phyloP scores from a whole-genome alignment of 2,113 vertebrate genomes.

The Colistium nudipinnis region DNA sequence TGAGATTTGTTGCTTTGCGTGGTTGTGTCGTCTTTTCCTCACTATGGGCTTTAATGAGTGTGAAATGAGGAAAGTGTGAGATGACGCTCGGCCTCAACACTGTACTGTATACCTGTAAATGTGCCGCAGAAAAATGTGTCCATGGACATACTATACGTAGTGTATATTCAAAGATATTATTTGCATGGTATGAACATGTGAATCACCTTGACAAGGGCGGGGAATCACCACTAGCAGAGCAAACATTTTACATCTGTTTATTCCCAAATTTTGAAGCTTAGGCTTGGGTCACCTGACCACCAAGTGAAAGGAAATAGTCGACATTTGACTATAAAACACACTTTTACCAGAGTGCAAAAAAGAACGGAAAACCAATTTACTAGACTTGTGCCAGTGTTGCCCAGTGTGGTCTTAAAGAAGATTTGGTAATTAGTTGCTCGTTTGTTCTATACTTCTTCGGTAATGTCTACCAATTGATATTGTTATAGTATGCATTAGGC shows the following conservation, averaged over 20 bases:
- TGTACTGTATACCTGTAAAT: constrained; percentile 52
- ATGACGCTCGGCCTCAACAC: not conserved
- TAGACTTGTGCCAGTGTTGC: not conserved
- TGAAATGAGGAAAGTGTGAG: constrained; percentile 9
- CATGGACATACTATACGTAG: constrained; percentile 62
- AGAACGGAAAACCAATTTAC: not conserved
- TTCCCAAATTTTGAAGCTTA: not conserved
- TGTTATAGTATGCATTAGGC: constrained; percentile 5
- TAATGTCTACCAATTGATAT: constrained; percentile 17
- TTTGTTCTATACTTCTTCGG: constrained; percentile 2
- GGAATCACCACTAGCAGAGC: not conserved
- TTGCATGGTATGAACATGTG: constrained; percentile 50
- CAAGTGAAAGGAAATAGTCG: no score
- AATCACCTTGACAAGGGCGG: constrained; percentile 25
- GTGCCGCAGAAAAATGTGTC: constrained; percentile 42
- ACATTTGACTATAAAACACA: not conserved
- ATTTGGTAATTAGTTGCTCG: constrained; percentile 1
- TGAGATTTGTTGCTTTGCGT: constrained; percentile 16
- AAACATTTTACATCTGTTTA: not conserved
- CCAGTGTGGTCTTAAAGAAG: not conserved
- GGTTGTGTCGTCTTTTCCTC: constrained; percentile 20
- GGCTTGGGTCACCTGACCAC: not conserved
- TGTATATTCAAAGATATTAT: constrained; percentile 47
- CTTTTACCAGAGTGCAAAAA: no score
- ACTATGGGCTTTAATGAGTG: constrained; percentile 39